Base-by-base conservation (phyloP, 23 tunicate species). In the Oikopleura dioica region DNA sequence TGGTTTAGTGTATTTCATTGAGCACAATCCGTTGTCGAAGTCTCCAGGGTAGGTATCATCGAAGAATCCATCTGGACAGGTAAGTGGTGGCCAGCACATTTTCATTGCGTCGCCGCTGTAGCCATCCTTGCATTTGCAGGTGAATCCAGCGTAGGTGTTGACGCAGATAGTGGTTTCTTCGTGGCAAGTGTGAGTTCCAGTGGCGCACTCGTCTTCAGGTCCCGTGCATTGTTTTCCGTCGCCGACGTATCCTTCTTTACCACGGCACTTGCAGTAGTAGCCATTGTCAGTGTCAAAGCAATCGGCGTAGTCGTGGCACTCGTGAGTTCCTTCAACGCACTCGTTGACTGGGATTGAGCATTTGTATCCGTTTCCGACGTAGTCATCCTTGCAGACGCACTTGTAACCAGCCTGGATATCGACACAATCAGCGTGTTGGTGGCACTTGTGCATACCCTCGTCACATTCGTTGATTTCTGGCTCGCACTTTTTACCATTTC, bases 181-280 rank as follows among this genome's bases (percentile, higher is more conserved):
- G 31, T 63, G 72, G n/a, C 72, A 63, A 63, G 72, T 63, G 31
- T 63, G 72, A 28, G 30, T 63, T 16, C 31, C 31, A 28, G 16
- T 29, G 31, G 2, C 4, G n/a, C 72, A 63, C n/a, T 63, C 72
- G n/a, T 63, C 72, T 2, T 23, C 72, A 2, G 72, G 72, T 21
- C 72, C 72, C 29, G 72, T 63, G 33, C 72, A 63, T 63, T 63
- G 72, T 63, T 63, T 63, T 12, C 72, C 72, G 33, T 63, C 26
- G 16, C 72, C 72, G 26, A 63, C 33, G 33, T 63, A 63, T 63
- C 72, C 72, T 5, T 24, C 33, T 63, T 63, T 63, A 28, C 30
- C 33, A 63, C 26, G 30, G 33, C 72, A 63, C 26, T 63, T 63
- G 72, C 72, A 63, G 5, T 2, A 12, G 33, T 63, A 21, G 29